Conservation (phyloP, 2,797 vertebrate species). For the Furcifer pardalis region DNA sequence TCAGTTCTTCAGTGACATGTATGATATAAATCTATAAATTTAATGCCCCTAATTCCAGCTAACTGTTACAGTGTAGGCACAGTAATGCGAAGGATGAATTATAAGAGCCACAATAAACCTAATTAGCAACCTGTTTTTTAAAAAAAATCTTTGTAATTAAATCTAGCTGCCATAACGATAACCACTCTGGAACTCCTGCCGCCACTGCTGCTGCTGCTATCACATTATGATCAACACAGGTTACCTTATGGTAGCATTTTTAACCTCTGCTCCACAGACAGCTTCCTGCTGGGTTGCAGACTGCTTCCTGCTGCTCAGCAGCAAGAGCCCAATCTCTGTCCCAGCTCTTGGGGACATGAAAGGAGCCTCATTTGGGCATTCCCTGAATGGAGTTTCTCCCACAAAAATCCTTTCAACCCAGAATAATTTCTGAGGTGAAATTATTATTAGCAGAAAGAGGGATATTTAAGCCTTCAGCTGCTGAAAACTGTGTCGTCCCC, state of each 20-base stretch:
- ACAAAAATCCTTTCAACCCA: too few relatives aligned
- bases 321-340: too few relatives aligned
- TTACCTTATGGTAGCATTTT: constrained; percentile 23
- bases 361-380: too few relatives aligned
- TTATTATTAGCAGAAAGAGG: background rate
- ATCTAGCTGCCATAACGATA: constrained; percentile 32
- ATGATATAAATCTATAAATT: too few relatives aligned
- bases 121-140: constrained; percentile 29
- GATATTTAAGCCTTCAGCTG: background rate
- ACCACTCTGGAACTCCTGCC: constrained; percentile 14
- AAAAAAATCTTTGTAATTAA: constrained; percentile 38
- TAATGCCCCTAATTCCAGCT: constrained; percentile 12
- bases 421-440: too few relatives aligned
- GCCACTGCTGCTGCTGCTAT: background rate
- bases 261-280: constrained; percentile 22
- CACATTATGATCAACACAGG: constrained; percentile 22
- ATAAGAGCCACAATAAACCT: constrained; percentile 33
- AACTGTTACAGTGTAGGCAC: background rate
- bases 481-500: background rate
- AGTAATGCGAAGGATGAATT: constrained; percentile 18
- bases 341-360: too few relatives aligned
- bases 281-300: constrained; percentile 10
- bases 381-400: too few relatives aligned
- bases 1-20: background rate
- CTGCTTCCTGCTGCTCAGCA: background rate